A percentile compares a stretch with the other conserved stretches of the same genome.
Evolutionary conservation across 2,797 vertebrate species (phyloP).

Genomic region (Lacerta bilineata): DNA sequence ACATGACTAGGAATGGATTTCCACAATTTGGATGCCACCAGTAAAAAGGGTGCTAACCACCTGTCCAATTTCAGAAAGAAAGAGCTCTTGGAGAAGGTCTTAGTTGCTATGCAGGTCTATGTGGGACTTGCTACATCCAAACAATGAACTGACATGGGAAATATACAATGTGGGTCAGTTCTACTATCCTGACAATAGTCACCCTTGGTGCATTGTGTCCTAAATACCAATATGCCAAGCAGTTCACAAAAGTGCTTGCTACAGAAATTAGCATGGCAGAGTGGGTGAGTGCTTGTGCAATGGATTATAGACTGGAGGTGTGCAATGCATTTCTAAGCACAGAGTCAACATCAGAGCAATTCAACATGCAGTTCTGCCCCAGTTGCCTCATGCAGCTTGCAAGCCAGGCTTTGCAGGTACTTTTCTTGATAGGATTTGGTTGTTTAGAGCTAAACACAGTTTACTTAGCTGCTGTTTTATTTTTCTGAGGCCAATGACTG

Average conservation of each 20-base stretch:
- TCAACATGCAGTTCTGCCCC: not conserved
- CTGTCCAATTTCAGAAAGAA: too few species aligned
- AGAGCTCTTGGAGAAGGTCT: too few species aligned
- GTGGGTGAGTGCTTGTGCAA: too few species aligned
- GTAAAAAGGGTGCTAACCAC: too few species aligned
- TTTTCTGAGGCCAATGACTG: conserved; percentile 4
- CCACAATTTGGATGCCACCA: too few species aligned
- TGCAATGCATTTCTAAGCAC: not conserved
- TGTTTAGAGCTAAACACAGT: conserved; percentile 11
- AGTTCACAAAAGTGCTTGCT: not conserved
- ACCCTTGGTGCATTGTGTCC: not conserved
- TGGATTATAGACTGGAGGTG: not conserved
- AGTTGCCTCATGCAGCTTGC: not conserved
- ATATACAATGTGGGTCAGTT: not conserved
- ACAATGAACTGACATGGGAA: not conserved
- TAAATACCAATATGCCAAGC: not conserved
- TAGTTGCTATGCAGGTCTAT: too few species aligned
- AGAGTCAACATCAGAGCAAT: not conserved
- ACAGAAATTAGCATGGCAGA: not conserved
- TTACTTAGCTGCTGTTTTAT: conserved; percentile 8
- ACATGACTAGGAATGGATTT: too few species aligned
- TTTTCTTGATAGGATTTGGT: not conserved
- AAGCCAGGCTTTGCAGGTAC: not conserved
- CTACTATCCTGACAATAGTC: too few species aligned
- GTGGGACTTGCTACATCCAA: not conserved